Base-by-base conservation (phyloP, 2,113 vertebrate genomes). In the Gnathonemus echidnorhynchus region DNA sequence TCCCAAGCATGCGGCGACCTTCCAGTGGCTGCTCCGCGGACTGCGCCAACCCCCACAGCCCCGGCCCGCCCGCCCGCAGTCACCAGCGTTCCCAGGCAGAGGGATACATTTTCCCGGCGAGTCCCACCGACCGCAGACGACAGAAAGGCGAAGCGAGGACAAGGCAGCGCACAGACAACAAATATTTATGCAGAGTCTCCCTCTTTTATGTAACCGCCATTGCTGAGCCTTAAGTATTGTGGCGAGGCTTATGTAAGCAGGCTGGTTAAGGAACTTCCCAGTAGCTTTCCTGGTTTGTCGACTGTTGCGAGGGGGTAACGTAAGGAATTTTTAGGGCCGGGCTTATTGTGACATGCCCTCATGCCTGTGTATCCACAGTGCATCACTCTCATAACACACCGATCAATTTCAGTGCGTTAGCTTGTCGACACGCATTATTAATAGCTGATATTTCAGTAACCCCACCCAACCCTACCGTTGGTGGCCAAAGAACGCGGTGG, bases 51-150 rank as follows among this genome's bases (percentile, higher is more conserved):
- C 91, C 91, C 91, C 91, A 94, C 94, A 93, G 96, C 94, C 94
- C 94, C 91, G 87, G 92, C 92, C 84, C 91, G 5, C 46, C 46
- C 10, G 90, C 91, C 89, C 91, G 53, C 92, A 95, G 94, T 96
- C 96, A 95, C 91, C 93, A 91, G 95, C 95, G 96, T 96, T 96
- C 96, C 88, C 95, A 94, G 94, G 92, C 92, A 93, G 92, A 95
- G 94, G 90, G 83, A 90, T 92, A 90, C 91, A 58, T 62, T 62
- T 94, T 93, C 95, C 95, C 92, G 93, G 95, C 95, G 95, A 52
- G 95, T 93, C 92, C 91, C 89, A 91, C 93, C 95, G 93, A 95
- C 94, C 94, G 95, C 93, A 95, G 92, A 94, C 95, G 93, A 94
- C 94, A 92, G 94, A 94, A 90, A 91, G 90, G 88, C 31, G 35